Evolutionary conservation across 1,140 invertebrate species (phyloP).

Genomic region (Drosophila punjabiensis): DNA sequence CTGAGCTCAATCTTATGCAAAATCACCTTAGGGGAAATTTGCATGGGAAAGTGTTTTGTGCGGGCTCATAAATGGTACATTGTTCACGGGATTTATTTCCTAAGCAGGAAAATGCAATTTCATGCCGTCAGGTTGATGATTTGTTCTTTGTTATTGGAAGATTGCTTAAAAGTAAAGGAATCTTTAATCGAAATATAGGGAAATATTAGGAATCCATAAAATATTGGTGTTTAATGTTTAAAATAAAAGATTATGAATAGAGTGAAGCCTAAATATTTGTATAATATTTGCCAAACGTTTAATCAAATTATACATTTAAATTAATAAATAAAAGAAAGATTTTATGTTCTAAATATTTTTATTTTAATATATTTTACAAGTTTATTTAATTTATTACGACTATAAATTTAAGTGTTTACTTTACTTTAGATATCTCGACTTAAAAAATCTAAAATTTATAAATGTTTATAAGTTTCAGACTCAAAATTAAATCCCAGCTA

Average conservation of each 20-base stretch:
- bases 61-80: constrained; percentile 14
- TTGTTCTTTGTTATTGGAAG: neutral
- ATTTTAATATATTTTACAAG: neutral
- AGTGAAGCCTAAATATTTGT: neutral
- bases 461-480: neutral
- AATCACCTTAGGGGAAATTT: constrained; percentile 72
- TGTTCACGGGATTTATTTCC: constrained; percentile 12
- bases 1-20: constrained; percentile 72
- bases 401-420: too few relatives aligned
- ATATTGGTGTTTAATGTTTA: too few relatives aligned
- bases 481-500: neutral
- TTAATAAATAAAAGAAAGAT: neutral
- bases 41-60: constrained; percentile 79
- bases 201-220: neutral
- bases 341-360: neutral
- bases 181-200: neutral
- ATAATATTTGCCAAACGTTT: neutral
- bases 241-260: neutral
- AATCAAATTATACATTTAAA: neutral
- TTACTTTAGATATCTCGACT: neutral
- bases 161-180: neutral
- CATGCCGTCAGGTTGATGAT: constrained; percentile 61
- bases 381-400: neutral
- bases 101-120: constrained; percentile 70
- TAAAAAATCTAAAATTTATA: neutral